A percentile compares a stretch with the other conserved stretches of the same genome.
These are phyloP conservation scores for Eonycteris spelaea DNA, from an alignment of 2,113 vertebrate species.

Conservation along the genomic window DNA sequence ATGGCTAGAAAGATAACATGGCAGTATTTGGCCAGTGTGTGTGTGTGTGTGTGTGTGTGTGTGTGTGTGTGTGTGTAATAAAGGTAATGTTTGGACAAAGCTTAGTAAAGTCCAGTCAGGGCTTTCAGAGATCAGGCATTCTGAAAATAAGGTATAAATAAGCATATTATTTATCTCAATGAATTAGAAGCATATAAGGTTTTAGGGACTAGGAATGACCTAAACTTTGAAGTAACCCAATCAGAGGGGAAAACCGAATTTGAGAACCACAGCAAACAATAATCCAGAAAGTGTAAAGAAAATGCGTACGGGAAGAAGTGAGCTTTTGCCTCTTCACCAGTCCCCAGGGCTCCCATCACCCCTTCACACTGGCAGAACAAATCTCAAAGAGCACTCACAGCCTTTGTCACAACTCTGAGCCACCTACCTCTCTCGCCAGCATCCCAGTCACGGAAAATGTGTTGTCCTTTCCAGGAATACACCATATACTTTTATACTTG, in stretches of 20 bases:
- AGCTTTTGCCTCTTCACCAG: not conserved
- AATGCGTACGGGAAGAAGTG: not conserved
- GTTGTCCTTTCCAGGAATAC: not conserved
- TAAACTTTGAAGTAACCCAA: not conserved
- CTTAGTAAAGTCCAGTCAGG: not conserved
- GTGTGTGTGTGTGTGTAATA: not conserved
- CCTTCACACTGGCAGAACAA: not conserved
- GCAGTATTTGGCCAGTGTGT: not conserved
- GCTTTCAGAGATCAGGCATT: not conserved
- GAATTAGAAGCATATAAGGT: not conserved
- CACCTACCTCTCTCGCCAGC: not conserved
- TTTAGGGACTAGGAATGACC: not conserved
- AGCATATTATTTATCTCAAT: not conserved
- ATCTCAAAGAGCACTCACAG: not conserved
- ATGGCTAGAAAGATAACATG: not conserved
- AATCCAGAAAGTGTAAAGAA: not conserved
- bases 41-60: no score
- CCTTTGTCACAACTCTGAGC: not conserved
- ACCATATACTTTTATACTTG: not conserved
- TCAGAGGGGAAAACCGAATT: not conserved
- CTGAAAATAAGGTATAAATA: not conserved
- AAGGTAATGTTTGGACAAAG: not conserved
- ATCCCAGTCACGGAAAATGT: not conserved
- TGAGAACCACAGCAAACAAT: not conserved
- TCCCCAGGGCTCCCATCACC: not conserved